Conservation (phyloP, 2,888 invertebrate genomes). For the Poecilus cupreus region DNA sequence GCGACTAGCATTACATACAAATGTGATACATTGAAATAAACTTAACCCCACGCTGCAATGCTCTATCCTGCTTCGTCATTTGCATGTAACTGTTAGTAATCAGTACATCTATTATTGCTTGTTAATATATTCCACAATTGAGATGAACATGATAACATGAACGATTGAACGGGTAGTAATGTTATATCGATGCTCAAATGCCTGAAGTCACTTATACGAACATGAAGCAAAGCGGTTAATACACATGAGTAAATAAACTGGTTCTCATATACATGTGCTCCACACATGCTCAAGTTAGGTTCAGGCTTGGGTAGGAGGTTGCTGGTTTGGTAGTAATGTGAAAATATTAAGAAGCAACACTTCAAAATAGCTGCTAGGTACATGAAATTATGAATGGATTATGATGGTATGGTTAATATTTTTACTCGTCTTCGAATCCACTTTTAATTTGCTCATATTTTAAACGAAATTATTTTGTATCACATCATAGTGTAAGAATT, state of each 20-base stretch:
- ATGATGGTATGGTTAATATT: too few species aligned
- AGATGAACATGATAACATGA: conserved; percentile 7
- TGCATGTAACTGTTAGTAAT: conserved; percentile 40
- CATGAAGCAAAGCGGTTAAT: background rate
- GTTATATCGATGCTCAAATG: conserved; percentile 12
- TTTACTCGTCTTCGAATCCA: too few species aligned
- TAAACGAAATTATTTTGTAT: too few species aligned
- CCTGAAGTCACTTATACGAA: conserved; percentile 16
- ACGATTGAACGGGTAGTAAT: background rate
- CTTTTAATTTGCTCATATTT: too few species aligned
- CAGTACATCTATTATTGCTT: conserved; percentile 52
- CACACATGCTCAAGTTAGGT: background rate
- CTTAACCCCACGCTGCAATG: too few species aligned
- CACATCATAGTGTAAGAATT: too few species aligned
- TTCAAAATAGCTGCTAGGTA: background rate
- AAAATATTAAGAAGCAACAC: conserved; percentile 58
- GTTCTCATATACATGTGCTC: background rate
- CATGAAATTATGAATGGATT: too few species aligned
- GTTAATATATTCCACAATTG: conserved; percentile 53
- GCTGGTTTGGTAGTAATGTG: background rate
- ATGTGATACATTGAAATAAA: background rate
- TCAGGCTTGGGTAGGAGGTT: too few species aligned
- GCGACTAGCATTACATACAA: conserved; percentile 55
- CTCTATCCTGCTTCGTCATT: background rate
- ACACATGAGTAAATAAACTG: background rate